Percentiles rank a stretch among this genome's conserved stretches.
These are phyloP conservation scores for Neofelis nebulosa DNA, from an alignment of 2,113 vertebrate species.

Conservation along the genomic window DNA sequence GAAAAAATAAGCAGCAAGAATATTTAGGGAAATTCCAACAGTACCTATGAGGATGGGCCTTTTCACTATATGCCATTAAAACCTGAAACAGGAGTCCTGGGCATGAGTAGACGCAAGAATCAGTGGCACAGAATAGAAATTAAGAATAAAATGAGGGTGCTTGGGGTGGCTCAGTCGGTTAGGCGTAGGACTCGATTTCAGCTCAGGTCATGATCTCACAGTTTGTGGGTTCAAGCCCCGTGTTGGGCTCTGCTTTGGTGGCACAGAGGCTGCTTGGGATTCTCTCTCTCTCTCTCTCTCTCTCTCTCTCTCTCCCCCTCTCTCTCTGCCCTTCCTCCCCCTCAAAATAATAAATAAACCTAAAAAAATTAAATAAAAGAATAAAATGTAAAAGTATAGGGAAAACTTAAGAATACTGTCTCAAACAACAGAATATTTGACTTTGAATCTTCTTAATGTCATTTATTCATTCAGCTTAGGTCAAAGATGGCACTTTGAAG, in stretches of 20 bases:
- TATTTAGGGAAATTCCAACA: conserved; percentile 12
- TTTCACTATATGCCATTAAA: background rate
- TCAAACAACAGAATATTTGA: conserved; percentile 71
- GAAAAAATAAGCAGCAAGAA: background rate
- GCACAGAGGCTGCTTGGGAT: background rate
- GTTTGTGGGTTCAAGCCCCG: background rate
- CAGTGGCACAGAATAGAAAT: background rate
- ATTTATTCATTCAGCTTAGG: background rate
- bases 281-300: background rate
- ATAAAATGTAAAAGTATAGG: conserved; percentile 73
- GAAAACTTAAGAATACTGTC: conserved; percentile 72
- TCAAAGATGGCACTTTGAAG: conserved; percentile 12
- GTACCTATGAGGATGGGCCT: background rate
- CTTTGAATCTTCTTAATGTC: conserved; percentile 40
- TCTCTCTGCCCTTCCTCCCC: background rate
- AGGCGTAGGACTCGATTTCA: background rate
- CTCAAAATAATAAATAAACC: background rate
- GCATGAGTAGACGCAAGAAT: background rate
- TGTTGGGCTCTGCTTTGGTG: background rate
- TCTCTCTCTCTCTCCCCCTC: background rate
- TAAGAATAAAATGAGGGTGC: conserved; percentile 35
- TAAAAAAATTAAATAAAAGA: background rate
- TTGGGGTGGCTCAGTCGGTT: background rate
- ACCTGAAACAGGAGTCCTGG: background rate
- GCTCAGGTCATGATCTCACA: background rate